Conservation (phyloP, 1,140 invertebrate genomes). For the Heliothis subflexa region DNA sequence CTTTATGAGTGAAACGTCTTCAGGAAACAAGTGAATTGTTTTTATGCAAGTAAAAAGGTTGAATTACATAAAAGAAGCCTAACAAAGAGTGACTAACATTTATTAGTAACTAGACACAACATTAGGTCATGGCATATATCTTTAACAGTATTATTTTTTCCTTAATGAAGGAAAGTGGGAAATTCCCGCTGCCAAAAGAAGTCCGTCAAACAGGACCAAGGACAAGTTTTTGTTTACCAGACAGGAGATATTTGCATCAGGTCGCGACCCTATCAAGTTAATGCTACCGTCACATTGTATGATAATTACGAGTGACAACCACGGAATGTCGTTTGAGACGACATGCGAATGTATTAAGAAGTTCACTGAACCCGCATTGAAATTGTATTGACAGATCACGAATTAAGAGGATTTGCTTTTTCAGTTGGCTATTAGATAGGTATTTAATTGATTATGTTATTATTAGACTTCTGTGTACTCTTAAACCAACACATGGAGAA, state of each 20-base stretch:
- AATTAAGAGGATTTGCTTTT: slow-evolving; percentile 43
- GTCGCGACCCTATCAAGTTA: slow-evolving; percentile 47
- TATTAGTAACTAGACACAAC: no score
- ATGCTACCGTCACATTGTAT: slow-evolving; percentile 81
- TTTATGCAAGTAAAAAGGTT: no score
- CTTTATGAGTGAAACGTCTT: not conserved
- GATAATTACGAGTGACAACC: slow-evolving; percentile 63
- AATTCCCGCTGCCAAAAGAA: slow-evolving; percentile 2
- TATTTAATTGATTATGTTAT: not conserved
- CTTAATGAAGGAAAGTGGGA: not conserved
- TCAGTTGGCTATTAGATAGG: not conserved
- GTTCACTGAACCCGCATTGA: slow-evolving; percentile 34
- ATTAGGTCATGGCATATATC: no score
- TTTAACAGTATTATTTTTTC: no score
- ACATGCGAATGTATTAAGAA: slow-evolving; percentile 34
- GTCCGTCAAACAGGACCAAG: not conserved
- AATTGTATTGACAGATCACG: slow-evolving; percentile 44
- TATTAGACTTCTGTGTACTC: no score
- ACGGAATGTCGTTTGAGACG: slow-evolving; percentile 45
- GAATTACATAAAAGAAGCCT: no score
- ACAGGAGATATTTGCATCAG: slow-evolving; percentile 55
- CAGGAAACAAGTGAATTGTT: no score
- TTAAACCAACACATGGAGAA: no score
- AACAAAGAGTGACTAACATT: no score
- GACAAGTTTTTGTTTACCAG: slow-evolving; percentile 40